Evolutionary conservation across 2,797 vertebrate genomes (phyloP), one percentile per base, ranked within the genome.

Genomic region (Danio tinwini): DNA sequence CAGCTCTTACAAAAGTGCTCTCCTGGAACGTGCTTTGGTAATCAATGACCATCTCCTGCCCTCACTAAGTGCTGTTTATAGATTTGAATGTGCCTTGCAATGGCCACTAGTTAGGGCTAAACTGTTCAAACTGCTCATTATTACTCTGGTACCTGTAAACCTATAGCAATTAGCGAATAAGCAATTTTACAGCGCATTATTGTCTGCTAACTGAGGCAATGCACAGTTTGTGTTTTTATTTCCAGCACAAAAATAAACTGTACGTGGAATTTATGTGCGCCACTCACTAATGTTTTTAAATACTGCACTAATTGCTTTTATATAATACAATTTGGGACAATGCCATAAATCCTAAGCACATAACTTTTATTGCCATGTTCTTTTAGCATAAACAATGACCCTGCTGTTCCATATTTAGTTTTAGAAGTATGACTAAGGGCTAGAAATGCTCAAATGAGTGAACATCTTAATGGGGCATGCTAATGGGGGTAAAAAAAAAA

Each of bases 21-120:
- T 21, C 49, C 61, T 78, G 61, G 55, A 80, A 69, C 16, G 58
- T 53, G 72, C 70, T 63, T 44, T 9, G 39, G 64, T 49, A 74
- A 81, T 83, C 74, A 14, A 74, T 59, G 47, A 39, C 13, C 16
- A 69, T 82, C 71, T 76, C 68, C 63, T 79, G 56, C 45, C 2
- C n/a, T n/a, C 56, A 63, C 71, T 75, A 80, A 81, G 74, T 77
- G 78, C 55, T 73, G 29, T 86, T 86, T 82, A 76, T 82, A 76
- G 71, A 84, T 71, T 52, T 67, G 52, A 67, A 80, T 71, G 17
- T 81, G 55, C 72, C 74, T 73, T 65, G 64, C 45, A 77, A 76
- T 76, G 65, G 63, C 68, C 62, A 39, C 17, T 65, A 70, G 64
- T 78, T 47, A 70, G 52, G 72, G 58, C 42, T 21, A 61, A 39